Evolutionary conservation across 2,888 invertebrate genomes (phyloP).

Genomic region (Charanyca ferruginea): DNA sequence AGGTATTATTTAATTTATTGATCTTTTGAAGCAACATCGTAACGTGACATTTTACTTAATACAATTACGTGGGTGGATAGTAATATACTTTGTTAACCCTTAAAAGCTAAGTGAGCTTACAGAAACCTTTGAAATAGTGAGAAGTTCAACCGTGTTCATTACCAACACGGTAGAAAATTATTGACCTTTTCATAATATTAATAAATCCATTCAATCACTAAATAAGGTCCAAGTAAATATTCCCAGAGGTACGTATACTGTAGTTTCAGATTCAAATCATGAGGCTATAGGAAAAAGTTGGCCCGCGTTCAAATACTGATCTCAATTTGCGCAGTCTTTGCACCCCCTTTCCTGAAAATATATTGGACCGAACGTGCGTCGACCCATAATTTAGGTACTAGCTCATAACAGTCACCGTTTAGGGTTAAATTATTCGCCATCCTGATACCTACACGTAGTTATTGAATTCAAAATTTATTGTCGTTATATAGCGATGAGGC

Average conservation of each 20-base stretch:
- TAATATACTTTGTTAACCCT: constrained; percentile 12
- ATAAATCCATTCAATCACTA: neutral
- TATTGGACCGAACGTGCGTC: constrained; percentile 74
- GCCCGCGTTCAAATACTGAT: constrained; percentile 61
- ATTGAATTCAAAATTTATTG: neutral
- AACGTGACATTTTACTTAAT: constrained; percentile 8
- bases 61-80: neutral
- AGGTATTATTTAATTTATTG: neutral
- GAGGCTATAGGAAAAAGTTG: constrained; percentile 42
- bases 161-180: neutral
- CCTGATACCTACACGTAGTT: neutral
- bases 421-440: constrained; percentile 30
- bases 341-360: constrained; percentile 70
- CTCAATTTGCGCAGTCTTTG: constrained; percentile 76
- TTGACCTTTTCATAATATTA: neutral
- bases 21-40: neutral
- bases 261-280: constrained; percentile 17
- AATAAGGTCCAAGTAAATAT: neutral
- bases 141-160: constrained; percentile 25
- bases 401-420: constrained; percentile 39
- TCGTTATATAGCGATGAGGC: neutral
- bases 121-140: constrained; percentile 12
- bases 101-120: neutral
- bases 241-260: neutral
- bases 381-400: constrained; percentile 65